Evolutionary conservation across 2,888 invertebrate species (phyloP).

Genomic region (Ditula angustiorana): DNA sequence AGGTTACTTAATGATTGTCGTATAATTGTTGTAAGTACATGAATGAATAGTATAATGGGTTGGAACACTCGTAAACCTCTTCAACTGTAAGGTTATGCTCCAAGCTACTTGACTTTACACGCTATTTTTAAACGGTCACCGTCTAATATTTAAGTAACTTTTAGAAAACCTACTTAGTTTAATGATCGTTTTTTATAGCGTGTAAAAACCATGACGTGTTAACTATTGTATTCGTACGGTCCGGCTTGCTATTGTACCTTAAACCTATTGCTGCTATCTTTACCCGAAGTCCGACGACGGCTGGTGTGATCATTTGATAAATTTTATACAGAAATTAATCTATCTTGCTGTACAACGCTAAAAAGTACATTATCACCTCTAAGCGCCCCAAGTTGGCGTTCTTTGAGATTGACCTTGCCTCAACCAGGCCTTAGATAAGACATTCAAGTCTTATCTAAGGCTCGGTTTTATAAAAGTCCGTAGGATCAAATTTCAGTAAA

Average conservation of each 20-base stretch:
- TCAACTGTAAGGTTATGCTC: slow-evolving; percentile 8
- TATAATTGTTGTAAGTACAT: not conserved
- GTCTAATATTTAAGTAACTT: slow-evolving; percentile 6
- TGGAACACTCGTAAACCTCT: not conserved
- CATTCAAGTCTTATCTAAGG: no score
- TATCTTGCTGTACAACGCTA: not conserved
- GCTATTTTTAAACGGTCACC: slow-evolving; percentile 4
- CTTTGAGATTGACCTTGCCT: slow-evolving; percentile 15
- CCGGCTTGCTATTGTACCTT: not conserved
- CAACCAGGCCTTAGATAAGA: not conserved
- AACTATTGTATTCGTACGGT: not conserved
- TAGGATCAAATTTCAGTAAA: no score
- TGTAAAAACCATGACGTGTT: not conserved
- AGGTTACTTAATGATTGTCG: slow-evolving; percentile 8
- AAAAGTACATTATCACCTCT: not conserved
- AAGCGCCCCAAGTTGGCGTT: not conserved
- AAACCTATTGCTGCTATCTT: not conserved
- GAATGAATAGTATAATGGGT: not conserved
- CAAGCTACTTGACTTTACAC: not conserved
- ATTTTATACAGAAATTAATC: not conserved
- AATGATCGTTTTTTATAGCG: slow-evolving; percentile 8
- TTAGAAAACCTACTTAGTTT: not conserved
- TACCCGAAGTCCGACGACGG: not conserved
- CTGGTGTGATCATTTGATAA: not conserved
- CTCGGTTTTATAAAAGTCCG: no score